phyloP scores from a whole-genome alignment of 2,113 vertebrate species.

The Strigops habroptila region DNA sequence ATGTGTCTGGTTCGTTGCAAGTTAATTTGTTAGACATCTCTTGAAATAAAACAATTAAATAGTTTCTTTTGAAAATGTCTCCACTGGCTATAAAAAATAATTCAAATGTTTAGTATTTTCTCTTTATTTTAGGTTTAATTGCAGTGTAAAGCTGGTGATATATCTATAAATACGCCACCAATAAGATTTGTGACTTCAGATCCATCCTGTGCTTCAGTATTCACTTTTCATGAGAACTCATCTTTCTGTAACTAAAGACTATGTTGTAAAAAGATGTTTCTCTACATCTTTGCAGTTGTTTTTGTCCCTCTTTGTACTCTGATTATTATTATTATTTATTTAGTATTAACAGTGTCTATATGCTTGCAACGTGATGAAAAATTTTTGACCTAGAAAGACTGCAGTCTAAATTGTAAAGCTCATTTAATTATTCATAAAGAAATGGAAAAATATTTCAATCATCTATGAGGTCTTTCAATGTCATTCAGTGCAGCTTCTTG shows the following conservation, averaged over 20 bases:
- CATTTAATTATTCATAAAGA: background rate
- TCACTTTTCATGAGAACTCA: background rate
- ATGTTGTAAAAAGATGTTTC: background rate
- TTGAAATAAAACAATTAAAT: background rate
- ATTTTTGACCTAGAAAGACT: background rate
- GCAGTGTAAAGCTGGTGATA: background rate
- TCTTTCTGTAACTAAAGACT: background rate
- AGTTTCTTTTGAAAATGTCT: background rate
- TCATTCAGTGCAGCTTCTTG: background rate
- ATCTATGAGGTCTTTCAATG: background rate
- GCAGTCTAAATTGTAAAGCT: background rate
- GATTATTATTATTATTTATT: background rate
- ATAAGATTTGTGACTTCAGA: background rate
- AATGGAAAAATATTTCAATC: background rate
- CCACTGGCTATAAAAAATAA: background rate
- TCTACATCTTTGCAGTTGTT: background rate
- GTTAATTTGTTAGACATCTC: background rate
- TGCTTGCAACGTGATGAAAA: background rate
- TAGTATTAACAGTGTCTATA: background rate
- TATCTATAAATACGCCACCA: background rate
- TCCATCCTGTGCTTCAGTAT: background rate
- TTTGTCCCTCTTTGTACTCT: background rate
- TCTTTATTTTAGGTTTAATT: background rate
- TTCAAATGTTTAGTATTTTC: background rate
- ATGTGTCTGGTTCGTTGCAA: background rate